phyloP scores from a whole-genome alignment of 2,797 vertebrate species.

The Catharus ustulatus region DNA sequence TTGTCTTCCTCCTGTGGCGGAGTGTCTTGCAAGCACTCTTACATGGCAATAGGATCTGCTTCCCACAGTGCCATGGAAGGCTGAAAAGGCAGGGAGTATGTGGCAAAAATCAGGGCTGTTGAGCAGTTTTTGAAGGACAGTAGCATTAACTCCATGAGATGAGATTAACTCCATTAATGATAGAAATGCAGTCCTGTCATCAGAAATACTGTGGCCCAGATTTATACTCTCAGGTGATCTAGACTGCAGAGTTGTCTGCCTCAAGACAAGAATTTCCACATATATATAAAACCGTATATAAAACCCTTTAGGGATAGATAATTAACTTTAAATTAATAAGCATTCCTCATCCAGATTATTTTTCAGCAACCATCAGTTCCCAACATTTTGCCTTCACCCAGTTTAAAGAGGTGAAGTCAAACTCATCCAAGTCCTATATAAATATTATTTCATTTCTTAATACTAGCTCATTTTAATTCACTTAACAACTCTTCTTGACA shows the following conservation, averaged over 20 bases:
- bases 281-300: not conserved
- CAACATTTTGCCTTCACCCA: not conserved
- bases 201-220: not conserved
- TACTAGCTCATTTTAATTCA: not conserved
- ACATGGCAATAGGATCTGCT: not conserved
- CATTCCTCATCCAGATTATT: not conserved
- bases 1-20: not conserved
- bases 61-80: not conserved
- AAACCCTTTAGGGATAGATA: not conserved
- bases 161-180: not conserved
- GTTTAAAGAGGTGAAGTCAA: not conserved
- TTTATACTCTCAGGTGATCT: slow-evolving; percentile 18
- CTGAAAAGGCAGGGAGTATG: not conserved
- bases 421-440: not conserved
- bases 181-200: not conserved
- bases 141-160: not conserved
- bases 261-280: not conserved
- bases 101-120: not conserved
- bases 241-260: not conserved
- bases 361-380: not conserved
- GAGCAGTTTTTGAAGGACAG: not conserved
- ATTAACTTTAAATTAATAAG: slow-evolving; percentile 30
- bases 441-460: not conserved
- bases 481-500: not conserved
- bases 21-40: not conserved